Evolutionary conservation across 2,113 vertebrate genomes (phyloP), one percentile per base, ranked within the genome.

Genomic region (Datnioides undecimradiatus): DNA sequence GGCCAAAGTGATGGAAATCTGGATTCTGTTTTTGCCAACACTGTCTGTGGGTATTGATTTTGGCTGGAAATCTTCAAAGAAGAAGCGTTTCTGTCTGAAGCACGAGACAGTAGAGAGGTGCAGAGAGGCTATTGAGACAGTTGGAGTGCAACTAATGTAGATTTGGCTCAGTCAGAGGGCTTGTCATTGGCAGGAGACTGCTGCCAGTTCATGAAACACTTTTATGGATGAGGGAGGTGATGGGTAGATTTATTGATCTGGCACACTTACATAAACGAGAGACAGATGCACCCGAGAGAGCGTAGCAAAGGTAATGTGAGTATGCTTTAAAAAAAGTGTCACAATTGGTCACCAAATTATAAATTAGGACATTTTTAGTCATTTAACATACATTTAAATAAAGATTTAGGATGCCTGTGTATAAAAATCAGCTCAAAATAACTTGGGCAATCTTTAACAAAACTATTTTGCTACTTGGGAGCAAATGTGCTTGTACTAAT

Each of bases 21-120:
- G 79, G 80, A 82, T 83, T 88, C 76, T 80, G 74, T 90, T 92
- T 87, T 88, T 85, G 60, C 88, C 87, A 91, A 80, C 71, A 75
- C 84, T 86, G 86, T 89, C 83, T 92, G 80, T 81, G 60, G 19
- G 40, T 93, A 95, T 95, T 85, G 94, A 95, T 95, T 93, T 90
- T 91, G 94, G 94, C 94, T 94, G 91, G 88, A 89, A 91, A 90
- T 79, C 80, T 91, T 91, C 78, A 90, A 91, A 91, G 86, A 82
- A 87, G 90, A 92, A 88, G 88, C 82, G 85, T 93, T 93, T 91
- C 87, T 90, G 90, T 90, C 91, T 93, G 62, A 66, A 81, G 67
- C 66, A 48, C 34, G 40, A 83, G 83, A 86, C 80, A 78, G 80
- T 82, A 51, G 88, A 76, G 75, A 88, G 64, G 88, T 79, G 89